A percentile compares a stretch with the other conserved stretches of the same genome.
These are phyloP conservation scores for Hemibates koningsi DNA, from an alignment of 2,113 vertebrate species.

Conservation along the genomic window DNA sequence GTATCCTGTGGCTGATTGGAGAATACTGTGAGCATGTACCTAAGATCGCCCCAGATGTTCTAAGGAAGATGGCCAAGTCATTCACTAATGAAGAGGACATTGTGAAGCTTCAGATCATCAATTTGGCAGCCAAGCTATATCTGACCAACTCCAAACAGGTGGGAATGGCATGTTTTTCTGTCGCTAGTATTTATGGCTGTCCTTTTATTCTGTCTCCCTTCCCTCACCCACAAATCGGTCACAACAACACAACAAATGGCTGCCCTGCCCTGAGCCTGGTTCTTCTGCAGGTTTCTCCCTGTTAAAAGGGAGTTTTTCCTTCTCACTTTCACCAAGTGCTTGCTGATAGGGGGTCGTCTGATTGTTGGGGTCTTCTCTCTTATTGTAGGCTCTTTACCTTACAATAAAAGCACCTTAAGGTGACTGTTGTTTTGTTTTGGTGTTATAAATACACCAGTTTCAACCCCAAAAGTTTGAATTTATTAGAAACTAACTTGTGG, in stretches of 20 bases:
- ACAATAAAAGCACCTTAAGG: not conserved
- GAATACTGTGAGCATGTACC: constrained; percentile 97
- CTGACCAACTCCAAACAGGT: constrained; percentile 89
- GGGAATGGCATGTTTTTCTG: not conserved
- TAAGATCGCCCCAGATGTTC: constrained; percentile 90
- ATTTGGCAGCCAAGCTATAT: constrained; percentile 94
- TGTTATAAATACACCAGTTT: not conserved
- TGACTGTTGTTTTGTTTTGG: not conserved
- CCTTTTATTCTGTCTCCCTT: not conserved
- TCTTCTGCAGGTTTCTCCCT: not conserved
- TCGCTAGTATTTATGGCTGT: not conserved
- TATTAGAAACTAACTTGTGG: not conserved
- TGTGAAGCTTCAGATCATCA: constrained; percentile 94
- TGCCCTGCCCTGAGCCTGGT: not conserved
- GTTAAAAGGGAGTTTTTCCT: not conserved
- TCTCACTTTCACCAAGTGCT: not conserved
- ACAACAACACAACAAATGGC: not conserved
- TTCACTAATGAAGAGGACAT: constrained; percentile 97
- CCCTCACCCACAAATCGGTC: not conserved
- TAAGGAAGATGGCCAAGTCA: constrained; percentile 97
- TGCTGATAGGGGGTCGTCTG: not conserved
- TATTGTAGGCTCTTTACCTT: not conserved
- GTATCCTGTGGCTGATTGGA: constrained; percentile 95
- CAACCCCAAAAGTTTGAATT: not conserved
- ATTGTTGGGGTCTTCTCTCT: not conserved